These are phyloP conservation scores for Zele albiditarsus DNA, from an alignment of 2,888 invertebrate genomes.

Conservation along the genomic window DNA sequence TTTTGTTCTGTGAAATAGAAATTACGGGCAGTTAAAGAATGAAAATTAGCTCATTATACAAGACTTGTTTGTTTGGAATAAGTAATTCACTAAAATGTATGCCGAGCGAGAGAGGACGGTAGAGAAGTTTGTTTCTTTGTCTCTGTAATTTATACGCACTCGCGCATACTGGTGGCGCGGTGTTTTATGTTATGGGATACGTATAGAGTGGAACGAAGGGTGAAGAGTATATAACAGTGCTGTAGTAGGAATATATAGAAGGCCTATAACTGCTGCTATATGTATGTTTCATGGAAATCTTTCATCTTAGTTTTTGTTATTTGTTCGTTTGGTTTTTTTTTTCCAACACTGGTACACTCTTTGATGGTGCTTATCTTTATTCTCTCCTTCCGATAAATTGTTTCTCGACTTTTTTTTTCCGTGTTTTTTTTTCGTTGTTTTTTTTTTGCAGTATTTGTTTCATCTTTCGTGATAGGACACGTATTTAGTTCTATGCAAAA, in stretches of 20 bases:
- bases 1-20: background rate
- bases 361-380: background rate
- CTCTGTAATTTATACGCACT: constrained; percentile 6
- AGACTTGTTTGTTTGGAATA: background rate
- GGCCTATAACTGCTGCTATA: background rate
- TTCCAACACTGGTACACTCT: background rate
- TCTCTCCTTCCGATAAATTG: background rate
- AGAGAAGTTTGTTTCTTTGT: background rate
- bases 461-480: background rate
- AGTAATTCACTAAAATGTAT: background rate
- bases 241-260: background rate
- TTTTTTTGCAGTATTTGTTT: background rate
- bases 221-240: background rate
- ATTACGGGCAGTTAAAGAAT: background rate
- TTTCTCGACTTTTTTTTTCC: background rate
- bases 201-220: constrained; percentile 3
- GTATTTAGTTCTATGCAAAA: background rate
- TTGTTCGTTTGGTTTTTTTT: background rate
- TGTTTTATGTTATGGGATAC: background rate
- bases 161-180: background rate
- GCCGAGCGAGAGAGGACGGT: background rate
- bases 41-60: background rate
- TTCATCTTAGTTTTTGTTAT: constrained; percentile 3
- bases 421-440: background rate
- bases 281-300: background rate